Conservation (phyloP, 2,888 invertebrate genomes). For the Hermaeophaga mercurialis region DNA sequence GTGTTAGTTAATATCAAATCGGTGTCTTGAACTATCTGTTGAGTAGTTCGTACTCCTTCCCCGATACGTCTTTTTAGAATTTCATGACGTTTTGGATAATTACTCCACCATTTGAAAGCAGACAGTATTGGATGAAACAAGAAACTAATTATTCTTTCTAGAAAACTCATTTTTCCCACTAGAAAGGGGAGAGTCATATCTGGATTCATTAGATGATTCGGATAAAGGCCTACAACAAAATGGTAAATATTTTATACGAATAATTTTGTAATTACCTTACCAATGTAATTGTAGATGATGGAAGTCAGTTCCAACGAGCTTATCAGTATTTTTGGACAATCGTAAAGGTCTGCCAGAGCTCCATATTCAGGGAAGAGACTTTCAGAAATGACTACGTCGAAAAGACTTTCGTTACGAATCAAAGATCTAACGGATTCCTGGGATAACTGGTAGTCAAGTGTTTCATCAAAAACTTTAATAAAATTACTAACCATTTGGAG, state of each 20-base stretch:
- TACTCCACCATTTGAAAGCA: background rate
- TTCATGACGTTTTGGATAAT: background rate
- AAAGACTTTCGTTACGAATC: slow-evolving; percentile 25
- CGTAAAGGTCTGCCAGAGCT: slow-evolving; percentile 40
- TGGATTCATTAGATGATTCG: slow-evolving; percentile 37
- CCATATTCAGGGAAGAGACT: slow-evolving; percentile 31
- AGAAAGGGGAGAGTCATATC: slow-evolving; percentile 36
- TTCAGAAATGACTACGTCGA: slow-evolving; percentile 44
- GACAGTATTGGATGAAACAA: slow-evolving; percentile 1
- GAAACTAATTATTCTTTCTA: slow-evolving; percentile 31
- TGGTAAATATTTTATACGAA: background rate
- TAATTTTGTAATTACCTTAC: background rate
- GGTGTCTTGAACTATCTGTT: slow-evolving; percentile 16
- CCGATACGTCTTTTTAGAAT: slow-evolving; percentile 24
- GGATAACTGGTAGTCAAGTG: slow-evolving; percentile 8
- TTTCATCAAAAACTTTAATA: background rate
- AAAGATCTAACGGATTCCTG: background rate
- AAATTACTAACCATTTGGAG: background rate
- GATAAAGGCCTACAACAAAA: slow-evolving; percentile 31
- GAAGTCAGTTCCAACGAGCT: slow-evolving; percentile 34
- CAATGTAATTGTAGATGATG: background rate
- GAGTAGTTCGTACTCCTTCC: background rate
- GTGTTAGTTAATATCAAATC: slow-evolving; percentile 28
- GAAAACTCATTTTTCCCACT: slow-evolving; percentile 11
- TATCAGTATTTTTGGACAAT: slow-evolving; percentile 39